Percentiles rank a stretch among this genome's conserved stretches.
Evolutionary conservation across 1,140 invertebrate species (phyloP).

Genomic region (Rhopalosiphum maidis): DNA sequence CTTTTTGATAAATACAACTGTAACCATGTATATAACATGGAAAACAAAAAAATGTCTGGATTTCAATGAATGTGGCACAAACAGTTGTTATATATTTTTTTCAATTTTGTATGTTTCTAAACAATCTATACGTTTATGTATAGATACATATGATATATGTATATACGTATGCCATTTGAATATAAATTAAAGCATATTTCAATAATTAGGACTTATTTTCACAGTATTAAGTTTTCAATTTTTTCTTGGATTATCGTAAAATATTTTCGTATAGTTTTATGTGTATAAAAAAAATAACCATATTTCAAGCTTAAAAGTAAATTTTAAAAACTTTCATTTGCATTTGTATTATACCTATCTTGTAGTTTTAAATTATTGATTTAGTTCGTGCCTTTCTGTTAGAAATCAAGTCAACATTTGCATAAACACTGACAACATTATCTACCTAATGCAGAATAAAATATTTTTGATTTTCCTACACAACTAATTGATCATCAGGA

Average conservation of each 20-base stretch:
- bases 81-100: neutral
- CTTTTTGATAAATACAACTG: neutral
- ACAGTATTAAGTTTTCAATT: neutral
- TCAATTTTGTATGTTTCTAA: neutral
- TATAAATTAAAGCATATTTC: neutral
- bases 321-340: neutral
- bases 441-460: neutral
- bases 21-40: neutral
- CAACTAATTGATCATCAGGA: too few relatives aligned
- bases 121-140: neutral
- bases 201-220: neutral
- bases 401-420: neutral
- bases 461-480: neutral
- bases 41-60: neutral
- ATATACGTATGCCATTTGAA: neutral
- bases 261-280: neutral
- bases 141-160: neutral
- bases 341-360: neutral
- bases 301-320: neutral
- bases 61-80: neutral
- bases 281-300: neutral
- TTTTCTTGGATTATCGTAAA: neutral
- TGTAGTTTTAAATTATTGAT: neutral
- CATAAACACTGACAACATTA: neutral
- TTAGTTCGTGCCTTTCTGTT: neutral